phyloP scores from a whole-genome alignment of 2,888 invertebrate species.

The Lysandra coridon region DNA sequence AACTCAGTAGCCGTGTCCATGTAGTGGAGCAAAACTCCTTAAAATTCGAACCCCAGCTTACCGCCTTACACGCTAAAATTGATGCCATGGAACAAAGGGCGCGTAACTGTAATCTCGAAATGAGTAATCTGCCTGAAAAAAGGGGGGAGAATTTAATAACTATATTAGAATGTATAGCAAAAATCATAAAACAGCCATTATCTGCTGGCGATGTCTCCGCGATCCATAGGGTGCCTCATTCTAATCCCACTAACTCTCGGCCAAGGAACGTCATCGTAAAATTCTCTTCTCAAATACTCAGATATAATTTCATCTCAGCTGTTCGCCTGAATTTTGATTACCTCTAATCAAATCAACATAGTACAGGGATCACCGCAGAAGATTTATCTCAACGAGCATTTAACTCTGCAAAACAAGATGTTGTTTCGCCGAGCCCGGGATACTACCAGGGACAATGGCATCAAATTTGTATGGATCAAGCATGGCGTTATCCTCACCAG shows the following conservation, averaged over 20 bases:
- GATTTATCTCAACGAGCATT: background rate
- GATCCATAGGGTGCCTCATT: constrained; percentile 9
- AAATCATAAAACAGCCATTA: background rate
- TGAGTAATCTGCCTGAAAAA: too few species aligned
- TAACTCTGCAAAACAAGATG: constrained; percentile 1
- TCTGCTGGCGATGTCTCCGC: background rate
- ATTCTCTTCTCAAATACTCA: background rate
- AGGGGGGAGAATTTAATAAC: background rate
- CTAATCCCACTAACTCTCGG: background rate
- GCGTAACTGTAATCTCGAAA: too few species aligned
- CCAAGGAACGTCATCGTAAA: constrained; percentile 16
- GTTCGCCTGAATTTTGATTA: too few species aligned
- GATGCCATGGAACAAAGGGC: too few species aligned
- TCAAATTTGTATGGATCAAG: constrained; percentile 14
- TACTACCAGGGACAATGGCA: background rate
- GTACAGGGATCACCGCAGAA: background rate
- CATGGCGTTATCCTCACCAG: background rate
- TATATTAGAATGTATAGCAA: background rate
- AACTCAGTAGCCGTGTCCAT: too few species aligned
- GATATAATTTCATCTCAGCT: too few species aligned
- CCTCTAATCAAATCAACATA: too few species aligned
- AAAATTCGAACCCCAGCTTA: too few species aligned
- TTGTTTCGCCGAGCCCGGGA: constrained; percentile 21
- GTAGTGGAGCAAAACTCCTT: too few species aligned
- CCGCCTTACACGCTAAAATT: too few species aligned